Conservation (phyloP, 2,888 invertebrate species). For the Mesoligia furuncula region DNA sequence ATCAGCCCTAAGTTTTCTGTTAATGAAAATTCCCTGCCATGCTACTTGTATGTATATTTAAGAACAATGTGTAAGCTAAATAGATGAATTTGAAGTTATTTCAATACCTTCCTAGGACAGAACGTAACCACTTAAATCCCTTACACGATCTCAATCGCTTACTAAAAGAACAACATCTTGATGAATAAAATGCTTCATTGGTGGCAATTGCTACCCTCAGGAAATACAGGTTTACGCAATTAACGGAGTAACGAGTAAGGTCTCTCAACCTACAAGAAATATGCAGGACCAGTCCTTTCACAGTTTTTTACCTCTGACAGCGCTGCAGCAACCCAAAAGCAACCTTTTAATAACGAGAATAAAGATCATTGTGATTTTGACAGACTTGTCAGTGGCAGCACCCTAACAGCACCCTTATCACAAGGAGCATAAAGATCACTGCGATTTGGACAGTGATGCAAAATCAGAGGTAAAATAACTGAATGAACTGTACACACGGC, state of each 20-base stretch:
- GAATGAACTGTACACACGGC: background rate
- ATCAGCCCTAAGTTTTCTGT: too few relatives aligned
- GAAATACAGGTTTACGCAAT: constrained; percentile 33
- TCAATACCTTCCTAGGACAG: background rate
- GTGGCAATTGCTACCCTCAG: constrained; percentile 17
- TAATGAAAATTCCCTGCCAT: too few relatives aligned
- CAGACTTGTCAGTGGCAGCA: background rate
- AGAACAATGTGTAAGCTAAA: background rate
- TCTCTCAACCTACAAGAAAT: constrained; percentile 2
- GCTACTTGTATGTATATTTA: too few relatives aligned
- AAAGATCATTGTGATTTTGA: background rate
- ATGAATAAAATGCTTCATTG: constrained; percentile 13
- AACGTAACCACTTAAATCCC: background rate
- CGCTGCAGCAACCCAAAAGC: too few relatives aligned
- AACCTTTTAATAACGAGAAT: background rate
- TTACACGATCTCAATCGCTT: background rate
- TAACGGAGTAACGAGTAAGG: constrained; percentile 9
- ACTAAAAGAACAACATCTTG: constrained; percentile 9
- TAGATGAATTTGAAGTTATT: background rate
- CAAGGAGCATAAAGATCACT: background rate
- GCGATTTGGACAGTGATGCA: background rate
- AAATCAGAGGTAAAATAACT: background rate
- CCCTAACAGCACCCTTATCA: background rate
- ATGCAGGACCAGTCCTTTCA: background rate
- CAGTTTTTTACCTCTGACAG: too few relatives aligned